phyloP scores from a whole-genome alignment of 2,888 invertebrate genomes.

The Tetragonisca angustula region DNA sequence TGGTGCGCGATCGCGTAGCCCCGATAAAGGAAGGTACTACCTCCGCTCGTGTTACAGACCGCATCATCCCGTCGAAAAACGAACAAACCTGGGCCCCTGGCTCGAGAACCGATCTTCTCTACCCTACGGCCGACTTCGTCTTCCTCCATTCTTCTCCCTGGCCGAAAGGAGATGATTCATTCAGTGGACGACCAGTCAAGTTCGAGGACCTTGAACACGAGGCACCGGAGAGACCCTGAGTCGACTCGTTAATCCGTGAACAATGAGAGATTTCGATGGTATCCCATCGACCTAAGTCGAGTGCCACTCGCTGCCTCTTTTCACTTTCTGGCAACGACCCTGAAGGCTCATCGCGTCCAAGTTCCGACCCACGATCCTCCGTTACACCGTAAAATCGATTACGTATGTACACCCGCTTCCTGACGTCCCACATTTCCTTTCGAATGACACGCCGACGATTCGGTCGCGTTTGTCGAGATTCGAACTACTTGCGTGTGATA shows the following conservation, averaged over 20 bases:
- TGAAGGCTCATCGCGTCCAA: constrained; percentile 32
- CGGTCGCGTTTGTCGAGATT: constrained; percentile 13
- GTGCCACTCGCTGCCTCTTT: constrained; percentile 64
- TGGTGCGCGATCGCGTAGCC: constrained; percentile 25
- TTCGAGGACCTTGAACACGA: constrained; percentile 56
- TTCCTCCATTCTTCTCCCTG: constrained; percentile 45
- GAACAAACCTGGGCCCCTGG: constrained; percentile 25
- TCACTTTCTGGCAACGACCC: constrained; percentile 47
- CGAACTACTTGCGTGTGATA: background rate
- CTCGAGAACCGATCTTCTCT: constrained; percentile 54
- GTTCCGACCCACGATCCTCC: constrained; percentile 10
- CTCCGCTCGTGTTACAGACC: constrained; percentile 18
- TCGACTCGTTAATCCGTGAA: constrained; percentile 78
- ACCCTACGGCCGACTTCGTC: constrained; percentile 57
- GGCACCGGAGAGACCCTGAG: constrained; percentile 38
- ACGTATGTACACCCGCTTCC: background rate
- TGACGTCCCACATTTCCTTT: constrained; percentile 5
- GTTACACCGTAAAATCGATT: constrained; percentile 28
- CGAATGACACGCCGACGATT: background rate
- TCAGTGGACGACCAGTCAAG: constrained; percentile 55
- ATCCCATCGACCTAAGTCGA: constrained; percentile 65
- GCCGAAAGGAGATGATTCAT: constrained; percentile 65
- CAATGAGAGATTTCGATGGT: constrained; percentile 74
- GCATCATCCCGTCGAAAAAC: constrained; percentile 53
- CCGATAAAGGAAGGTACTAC: constrained; percentile 29